These are phyloP conservation scores for Dendrolimus pini DNA, from an alignment of 2,888 invertebrate genomes.

Conservation along the genomic window DNA sequence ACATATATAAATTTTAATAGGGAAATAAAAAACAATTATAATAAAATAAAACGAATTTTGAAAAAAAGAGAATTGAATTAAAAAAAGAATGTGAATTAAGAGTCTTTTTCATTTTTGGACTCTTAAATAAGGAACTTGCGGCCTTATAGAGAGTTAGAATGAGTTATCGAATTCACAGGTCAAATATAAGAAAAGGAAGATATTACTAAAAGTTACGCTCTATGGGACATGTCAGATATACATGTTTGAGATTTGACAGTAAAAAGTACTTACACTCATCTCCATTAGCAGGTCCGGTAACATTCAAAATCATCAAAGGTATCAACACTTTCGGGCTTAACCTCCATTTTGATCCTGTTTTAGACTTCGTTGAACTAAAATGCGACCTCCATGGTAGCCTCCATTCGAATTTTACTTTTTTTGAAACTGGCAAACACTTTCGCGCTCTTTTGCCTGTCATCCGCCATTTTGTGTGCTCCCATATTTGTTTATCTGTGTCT, in stretches of 20 bases:
- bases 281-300: conserved; percentile 36
- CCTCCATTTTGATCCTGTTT: conserved; percentile 40
- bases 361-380: neutral
- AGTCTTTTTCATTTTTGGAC: too few relatives aligned
- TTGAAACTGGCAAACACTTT: neutral
- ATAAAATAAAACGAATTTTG: too few relatives aligned
- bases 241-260: neutral
- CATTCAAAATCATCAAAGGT: conserved; percentile 51
- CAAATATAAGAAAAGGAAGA: too few relatives aligned
- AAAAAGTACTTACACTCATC: conserved; percentile 19
- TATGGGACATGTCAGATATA: too few relatives aligned
- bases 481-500: conserved; percentile 16
- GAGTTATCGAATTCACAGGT: too few relatives aligned
- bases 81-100: too few relatives aligned
- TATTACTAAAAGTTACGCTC: too few relatives aligned
- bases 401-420: neutral
- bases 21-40: too few relatives aligned
- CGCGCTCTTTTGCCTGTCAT: neutral
- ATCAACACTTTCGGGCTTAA: conserved; percentile 36
- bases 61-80: too few relatives aligned
- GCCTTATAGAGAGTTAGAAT: too few relatives aligned
- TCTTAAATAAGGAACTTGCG: too few relatives aligned
- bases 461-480: conserved; percentile 26
- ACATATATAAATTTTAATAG: too few relatives aligned
- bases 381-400: neutral